These are phyloP conservation scores for Limnodromus scolopaceus DNA, from an alignment of 2,797 vertebrate species.

Conservation along the genomic window DNA sequence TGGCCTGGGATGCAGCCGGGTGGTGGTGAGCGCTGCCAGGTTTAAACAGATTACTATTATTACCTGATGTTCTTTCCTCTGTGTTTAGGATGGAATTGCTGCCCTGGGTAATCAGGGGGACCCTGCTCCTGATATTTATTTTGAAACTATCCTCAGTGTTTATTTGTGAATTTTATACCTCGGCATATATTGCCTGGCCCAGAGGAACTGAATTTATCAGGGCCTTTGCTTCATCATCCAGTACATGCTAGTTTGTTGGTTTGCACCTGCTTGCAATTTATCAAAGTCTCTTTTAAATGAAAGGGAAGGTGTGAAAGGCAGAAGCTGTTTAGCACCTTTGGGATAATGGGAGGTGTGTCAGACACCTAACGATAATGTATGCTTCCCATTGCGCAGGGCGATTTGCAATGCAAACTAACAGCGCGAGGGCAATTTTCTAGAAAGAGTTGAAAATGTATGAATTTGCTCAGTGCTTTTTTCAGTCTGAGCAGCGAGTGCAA, in stretches of 20 bases:
- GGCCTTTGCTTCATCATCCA: background rate
- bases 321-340: background rate
- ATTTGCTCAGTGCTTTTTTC: background rate
- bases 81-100: background rate
- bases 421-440: background rate
- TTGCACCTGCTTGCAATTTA: background rate
- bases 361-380: background rate
- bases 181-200: background rate
- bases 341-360: background rate
- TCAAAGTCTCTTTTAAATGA: background rate
- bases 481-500: background rate
- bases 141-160: background rate
- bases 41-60: background rate
- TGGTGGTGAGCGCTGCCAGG: background rate
- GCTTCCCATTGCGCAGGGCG: background rate
- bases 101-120: background rate
- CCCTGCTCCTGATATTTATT: background rate
- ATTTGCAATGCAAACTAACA: background rate
- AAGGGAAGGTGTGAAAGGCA: background rate
- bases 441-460: background rate
- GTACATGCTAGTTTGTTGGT: background rate
- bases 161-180: background rate
- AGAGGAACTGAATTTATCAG: background rate
- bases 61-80: background rate
- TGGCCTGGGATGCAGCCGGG: background rate